Evolutionary conservation across 2,888 invertebrate species (phyloP).

Genomic region (Heliconius hortense): DNA sequence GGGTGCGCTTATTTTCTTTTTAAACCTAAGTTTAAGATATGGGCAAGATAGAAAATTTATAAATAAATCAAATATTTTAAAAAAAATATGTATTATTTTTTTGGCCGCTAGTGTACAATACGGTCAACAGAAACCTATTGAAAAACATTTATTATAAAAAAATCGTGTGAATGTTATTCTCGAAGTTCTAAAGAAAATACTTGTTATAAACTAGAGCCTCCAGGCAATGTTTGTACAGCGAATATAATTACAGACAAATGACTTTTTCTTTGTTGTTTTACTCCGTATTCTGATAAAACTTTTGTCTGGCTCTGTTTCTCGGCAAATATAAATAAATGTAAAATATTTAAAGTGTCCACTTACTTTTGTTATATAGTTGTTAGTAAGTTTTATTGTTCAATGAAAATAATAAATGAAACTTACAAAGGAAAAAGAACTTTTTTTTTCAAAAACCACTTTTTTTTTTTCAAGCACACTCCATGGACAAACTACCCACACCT

Average conservation of each 20-base stretch:
- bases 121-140: constrained; percentile 3
- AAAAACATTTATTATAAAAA: constrained; percentile 25
- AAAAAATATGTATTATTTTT: neutral
- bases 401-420: neutral
- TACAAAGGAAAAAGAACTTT: neutral
- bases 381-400: constrained; percentile 2
- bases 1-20: too few species aligned
- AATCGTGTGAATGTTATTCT: constrained; percentile 7
- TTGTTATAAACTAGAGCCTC: constrained; percentile 25
- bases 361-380: constrained; percentile 2
- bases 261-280: constrained; percentile 27
- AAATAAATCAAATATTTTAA: too few species aligned
- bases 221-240: constrained; percentile 5
- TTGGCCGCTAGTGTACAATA: neutral
- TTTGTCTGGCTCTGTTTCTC: neutral
- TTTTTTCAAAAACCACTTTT: too few species aligned
- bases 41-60: too few species aligned
- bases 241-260: constrained; percentile 23
- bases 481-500: too few species aligned
- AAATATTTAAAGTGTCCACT: neutral
- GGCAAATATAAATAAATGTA: neutral
- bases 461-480: too few species aligned
- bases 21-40: too few species aligned
- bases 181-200: constrained; percentile 23
- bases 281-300: constrained; percentile 11